Evolutionary conservation across 35 echinoderm and acorn worm genomes (phyloP).

Genomic region (Diadema setosum): DNA sequence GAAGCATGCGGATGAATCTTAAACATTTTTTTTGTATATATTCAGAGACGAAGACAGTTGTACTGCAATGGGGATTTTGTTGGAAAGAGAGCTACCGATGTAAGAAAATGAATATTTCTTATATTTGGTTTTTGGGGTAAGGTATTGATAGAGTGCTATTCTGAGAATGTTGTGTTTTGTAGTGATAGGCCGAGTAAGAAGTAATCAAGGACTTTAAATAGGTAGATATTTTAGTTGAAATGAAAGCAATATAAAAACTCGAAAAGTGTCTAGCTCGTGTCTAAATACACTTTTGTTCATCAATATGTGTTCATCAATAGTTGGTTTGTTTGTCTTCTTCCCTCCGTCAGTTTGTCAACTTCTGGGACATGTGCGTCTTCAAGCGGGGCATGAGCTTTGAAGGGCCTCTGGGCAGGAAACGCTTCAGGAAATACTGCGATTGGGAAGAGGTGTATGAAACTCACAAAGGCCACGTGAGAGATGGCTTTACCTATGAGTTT

Average conservation of each 20-base stretch:
- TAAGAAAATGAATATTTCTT: too few relatives aligned
- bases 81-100: too few relatives aligned
- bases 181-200: background rate
- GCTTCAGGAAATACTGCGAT: background rate
- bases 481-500: background rate
- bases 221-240: background rate
- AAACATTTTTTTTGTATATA: too few relatives aligned
- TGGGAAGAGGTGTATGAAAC: slow-evolving; percentile 15
- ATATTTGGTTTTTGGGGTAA: too few relatives aligned
- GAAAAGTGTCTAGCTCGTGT: background rate
- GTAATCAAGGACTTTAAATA: background rate
- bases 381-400: background rate
- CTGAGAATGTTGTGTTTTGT: background rate
- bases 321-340: background rate
- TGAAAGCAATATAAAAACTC: background rate
- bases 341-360: background rate
- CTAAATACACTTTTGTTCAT: too few relatives aligned
- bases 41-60: too few relatives aligned
- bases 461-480: background rate
- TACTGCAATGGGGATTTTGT: too few relatives aligned
- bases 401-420: background rate
- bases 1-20: too few relatives aligned
- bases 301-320: too few relatives aligned
- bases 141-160: too few relatives aligned
- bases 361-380: slow-evolving; percentile 6